Conservation (phyloP, 2,113 vertebrate species). For the Oreochromis niloticus region DNA sequence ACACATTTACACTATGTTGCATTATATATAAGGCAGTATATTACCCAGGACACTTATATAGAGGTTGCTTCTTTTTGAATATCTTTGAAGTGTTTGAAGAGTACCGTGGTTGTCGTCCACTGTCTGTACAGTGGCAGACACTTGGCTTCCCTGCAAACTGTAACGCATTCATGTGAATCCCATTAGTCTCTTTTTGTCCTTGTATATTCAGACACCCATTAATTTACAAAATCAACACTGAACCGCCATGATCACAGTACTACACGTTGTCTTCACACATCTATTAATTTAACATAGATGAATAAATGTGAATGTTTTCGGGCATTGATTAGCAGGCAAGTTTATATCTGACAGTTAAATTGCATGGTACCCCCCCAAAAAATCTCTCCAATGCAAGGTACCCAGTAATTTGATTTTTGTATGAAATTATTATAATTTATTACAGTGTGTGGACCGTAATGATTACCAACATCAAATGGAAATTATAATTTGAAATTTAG, state of each 20-base stretch:
- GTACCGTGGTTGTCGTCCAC: slow-evolving; percentile 20
- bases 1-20: background rate
- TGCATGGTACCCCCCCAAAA: slow-evolving; percentile 88
- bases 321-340: slow-evolving; percentile 94
- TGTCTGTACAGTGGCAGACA: slow-evolving; percentile 33
- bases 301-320: slow-evolving; percentile 98
- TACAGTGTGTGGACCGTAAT: slow-evolving; percentile 94
- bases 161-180: slow-evolving; percentile 69
- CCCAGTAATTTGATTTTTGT: slow-evolving; percentile 98
- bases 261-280: slow-evolving; percentile 89
- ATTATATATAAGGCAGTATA: background rate
- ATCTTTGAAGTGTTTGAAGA: slow-evolving; percentile 17
- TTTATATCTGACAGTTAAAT: slow-evolving; percentile 99
- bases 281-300: slow-evolving; percentile 98
- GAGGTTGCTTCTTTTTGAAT: slow-evolving; percentile 19
- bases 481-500: slow-evolving; percentile 92
- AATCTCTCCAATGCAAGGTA: slow-evolving; percentile 87
- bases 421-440: slow-evolving; percentile 99
- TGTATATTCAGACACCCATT: slow-evolving; percentile 89
- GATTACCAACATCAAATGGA: slow-evolving; percentile 97
- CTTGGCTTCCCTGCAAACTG: slow-evolving; percentile 58
- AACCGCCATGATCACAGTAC: slow-evolving; percentile 91
- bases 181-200: slow-evolving; percentile 86
- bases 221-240: slow-evolving; percentile 94
- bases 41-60: background rate